Evolutionary conservation across 2,888 invertebrate genomes (phyloP).

Genomic region (Augiades crinisus): DNA sequence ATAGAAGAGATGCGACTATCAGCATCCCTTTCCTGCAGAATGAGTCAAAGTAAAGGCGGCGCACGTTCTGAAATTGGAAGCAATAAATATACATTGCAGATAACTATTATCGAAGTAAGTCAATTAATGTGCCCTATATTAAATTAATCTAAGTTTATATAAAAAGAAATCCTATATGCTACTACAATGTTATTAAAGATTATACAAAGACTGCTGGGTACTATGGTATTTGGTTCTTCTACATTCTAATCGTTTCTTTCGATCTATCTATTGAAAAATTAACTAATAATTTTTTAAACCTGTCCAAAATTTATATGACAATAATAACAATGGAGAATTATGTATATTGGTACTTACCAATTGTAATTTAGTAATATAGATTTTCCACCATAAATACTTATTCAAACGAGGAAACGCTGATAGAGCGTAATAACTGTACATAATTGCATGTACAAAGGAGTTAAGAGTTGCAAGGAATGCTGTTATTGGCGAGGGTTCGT

Average conservation of each 20-base stretch:
- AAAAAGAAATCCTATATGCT: too few relatives aligned
- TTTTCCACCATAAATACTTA: constrained; percentile 91
- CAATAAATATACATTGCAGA: constrained; percentile 14
- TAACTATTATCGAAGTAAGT: constrained; percentile 1
- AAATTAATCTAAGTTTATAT: too few relatives aligned
- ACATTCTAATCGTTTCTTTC: too few relatives aligned
- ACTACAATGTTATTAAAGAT: too few relatives aligned
- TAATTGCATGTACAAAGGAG: constrained; percentile 86
- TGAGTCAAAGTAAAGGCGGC: constrained; percentile 63
- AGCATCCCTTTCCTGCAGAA: constrained; percentile 63
- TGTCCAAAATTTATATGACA: background rate
- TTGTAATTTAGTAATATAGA: constrained; percentile 88
- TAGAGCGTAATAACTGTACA: constrained; percentile 89
- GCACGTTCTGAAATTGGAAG: constrained; percentile 47
- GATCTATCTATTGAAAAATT: too few relatives aligned
- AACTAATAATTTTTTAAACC: too few relatives aligned
- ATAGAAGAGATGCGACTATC: constrained; percentile 52
- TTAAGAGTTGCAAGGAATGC: constrained; percentile 85
- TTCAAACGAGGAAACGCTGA: constrained; percentile 85
- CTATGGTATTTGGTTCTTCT: too few relatives aligned
- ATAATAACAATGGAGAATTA: too few relatives aligned
- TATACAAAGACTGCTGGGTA: too few relatives aligned
- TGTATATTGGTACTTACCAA: constrained; percentile 76
- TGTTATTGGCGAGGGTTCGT: constrained; percentile 84
- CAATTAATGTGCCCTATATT: too few relatives aligned